Percentiles rank a stretch among this genome's conserved stretches.
These are phyloP conservation scores for Gymnocephalus cernua DNA, from an alignment of 2,113 vertebrate species.

Conservation along the genomic window DNA sequence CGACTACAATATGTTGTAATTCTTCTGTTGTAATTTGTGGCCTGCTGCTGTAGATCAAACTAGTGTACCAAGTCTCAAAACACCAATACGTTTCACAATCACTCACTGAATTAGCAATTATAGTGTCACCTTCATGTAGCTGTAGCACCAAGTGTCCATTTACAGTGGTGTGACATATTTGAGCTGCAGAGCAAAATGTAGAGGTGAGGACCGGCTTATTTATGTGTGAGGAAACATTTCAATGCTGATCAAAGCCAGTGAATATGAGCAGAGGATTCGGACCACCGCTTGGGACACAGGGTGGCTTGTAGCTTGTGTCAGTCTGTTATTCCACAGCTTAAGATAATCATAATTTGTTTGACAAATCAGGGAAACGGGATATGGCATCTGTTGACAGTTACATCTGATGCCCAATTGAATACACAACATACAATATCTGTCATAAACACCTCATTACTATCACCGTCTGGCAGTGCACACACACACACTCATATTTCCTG, in stretches of 20 bases:
- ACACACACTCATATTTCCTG: constrained; percentile 14
- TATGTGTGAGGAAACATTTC: not conserved
- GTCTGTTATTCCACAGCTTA: constrained; percentile 12
- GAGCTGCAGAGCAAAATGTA: constrained; percentile 2
- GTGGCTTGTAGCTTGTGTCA: not conserved
- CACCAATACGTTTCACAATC: constrained; percentile 29
- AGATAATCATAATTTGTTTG: constrained; percentile 48
- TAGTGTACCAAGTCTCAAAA: constrained; percentile 16
- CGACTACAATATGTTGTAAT: not conserved
- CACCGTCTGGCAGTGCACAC: constrained; percentile 28
- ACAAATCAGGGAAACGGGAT: constrained; percentile 52
- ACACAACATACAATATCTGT: constrained; percentile 57
- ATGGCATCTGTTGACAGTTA: constrained; percentile 42
- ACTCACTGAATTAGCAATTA: constrained; percentile 38
- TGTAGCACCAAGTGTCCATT: no score
- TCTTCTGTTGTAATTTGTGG: constrained; percentile 6
- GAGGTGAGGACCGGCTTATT: not conserved
- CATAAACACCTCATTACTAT: constrained; percentile 64
- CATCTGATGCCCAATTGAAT: constrained; percentile 51
- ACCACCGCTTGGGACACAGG: constrained; percentile 9
- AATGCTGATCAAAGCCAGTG: constrained; percentile 6
- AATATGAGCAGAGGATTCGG: not conserved
- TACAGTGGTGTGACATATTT: not conserved
- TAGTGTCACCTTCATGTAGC: constrained; percentile 36
- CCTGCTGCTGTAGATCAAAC: constrained; percentile 9